Percentiles rank a stretch among this genome's conserved stretches.
Evolutionary conservation across 2,888 invertebrate genomes (phyloP).

Genomic region (Sarcophaga variegata): DNA sequence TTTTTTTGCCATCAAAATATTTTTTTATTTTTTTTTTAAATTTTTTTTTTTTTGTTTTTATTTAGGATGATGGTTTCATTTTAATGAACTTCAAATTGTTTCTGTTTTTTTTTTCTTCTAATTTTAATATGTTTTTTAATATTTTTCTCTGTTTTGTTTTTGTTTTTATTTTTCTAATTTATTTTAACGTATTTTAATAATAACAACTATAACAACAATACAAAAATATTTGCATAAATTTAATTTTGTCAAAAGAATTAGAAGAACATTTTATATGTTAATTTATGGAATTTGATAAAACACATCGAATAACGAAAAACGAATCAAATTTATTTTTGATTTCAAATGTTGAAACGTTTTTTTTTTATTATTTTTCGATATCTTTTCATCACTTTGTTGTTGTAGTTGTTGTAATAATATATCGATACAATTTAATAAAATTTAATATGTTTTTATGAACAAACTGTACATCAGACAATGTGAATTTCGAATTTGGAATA

Average conservation of each 20-base stretch:
- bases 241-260: constrained; percentile 67
- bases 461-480: neutral
- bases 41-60: constrained; percentile 5
- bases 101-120: constrained; percentile 30
- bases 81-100: constrained; percentile 62
- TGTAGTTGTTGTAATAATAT: constrained; percentile 20
- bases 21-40: neutral
- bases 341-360: neutral
- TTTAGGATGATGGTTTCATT: constrained; percentile 34
- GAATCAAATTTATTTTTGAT: constrained; percentile 33
- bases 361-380: constrained; percentile 36
- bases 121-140: constrained; percentile 44
- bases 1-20: constrained; percentile 38
- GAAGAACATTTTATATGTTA: constrained; percentile 68
- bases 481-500: no score
- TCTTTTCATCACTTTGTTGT: constrained; percentile 39
- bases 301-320: neutral
- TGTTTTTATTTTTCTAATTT: constrained; percentile 1
- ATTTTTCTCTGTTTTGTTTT: constrained; percentile 2
- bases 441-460: neutral
- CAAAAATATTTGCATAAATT: constrained; percentile 67
- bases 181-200: constrained; percentile 40
- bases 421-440: neutral
- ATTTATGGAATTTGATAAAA: constrained; percentile 53
- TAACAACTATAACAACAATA: constrained; percentile 20